Evolutionary conservation across 2,888 invertebrate species (phyloP).

Genomic region (Thyatira batis): DNA sequence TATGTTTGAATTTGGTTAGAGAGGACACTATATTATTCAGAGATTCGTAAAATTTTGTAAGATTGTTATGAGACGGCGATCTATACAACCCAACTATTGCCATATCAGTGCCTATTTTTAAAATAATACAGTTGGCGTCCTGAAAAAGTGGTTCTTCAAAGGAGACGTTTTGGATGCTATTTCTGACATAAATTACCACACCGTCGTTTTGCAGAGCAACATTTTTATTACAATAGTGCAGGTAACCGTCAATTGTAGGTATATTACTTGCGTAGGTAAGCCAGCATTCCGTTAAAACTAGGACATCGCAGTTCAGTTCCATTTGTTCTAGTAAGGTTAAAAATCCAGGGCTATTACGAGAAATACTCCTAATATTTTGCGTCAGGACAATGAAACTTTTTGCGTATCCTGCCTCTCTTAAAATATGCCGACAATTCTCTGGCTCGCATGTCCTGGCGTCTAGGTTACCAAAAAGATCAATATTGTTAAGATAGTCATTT

Average conservation of each 20-base stretch:
- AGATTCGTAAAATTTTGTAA: neutral
- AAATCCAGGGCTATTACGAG: neutral
- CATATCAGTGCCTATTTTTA: neutral
- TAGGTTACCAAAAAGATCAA: neutral
- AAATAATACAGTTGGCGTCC: neutral
- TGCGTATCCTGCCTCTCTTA: neutral
- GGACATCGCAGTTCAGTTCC: neutral
- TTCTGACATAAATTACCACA: neutral
- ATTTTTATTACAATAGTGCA: neutral
- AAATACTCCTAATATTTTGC: neutral
- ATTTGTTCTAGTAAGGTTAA: neutral
- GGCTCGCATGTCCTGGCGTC: neutral
- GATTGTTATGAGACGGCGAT: neutral
- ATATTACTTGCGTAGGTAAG: neutral
- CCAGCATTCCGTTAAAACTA: neutral
- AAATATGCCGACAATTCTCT: neutral
- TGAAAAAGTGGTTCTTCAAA: neutral
- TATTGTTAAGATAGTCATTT: neutral
- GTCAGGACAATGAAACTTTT: neutral
- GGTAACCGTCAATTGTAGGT: neutral
- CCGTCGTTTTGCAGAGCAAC: neutral
- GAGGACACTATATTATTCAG: neutral
- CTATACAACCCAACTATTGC: neutral
- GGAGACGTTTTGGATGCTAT: neutral
- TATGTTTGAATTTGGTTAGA: neutral